Base-by-base conservation (phyloP, 2,797 vertebrate species). In the Anguilla pacifica region DNA sequence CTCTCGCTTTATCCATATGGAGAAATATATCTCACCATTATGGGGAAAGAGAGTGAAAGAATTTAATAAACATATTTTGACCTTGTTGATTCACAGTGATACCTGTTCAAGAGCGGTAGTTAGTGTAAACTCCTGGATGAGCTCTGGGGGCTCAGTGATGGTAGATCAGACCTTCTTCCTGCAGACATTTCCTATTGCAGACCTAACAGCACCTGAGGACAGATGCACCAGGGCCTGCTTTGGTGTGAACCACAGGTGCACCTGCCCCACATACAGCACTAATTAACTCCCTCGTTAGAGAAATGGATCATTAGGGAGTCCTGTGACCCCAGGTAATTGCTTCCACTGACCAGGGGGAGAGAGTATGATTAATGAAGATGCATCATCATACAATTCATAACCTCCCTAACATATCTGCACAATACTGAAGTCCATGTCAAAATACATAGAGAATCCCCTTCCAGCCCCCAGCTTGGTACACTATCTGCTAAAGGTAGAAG, bases 201-300 rank as follows among this genome's bases (percentile, higher is more conserved):
- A 7, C 35, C 64, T 39, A 11, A 74, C 10, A 74, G 70, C 70
- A 6, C 3, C n/a, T 6, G 64, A 70, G 15, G 25, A 77, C 70
- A 77, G 35, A 77, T 17, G 43, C 74, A 77, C 35, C 35, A 43
- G 31, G 2, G 35, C 70, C 35, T 77, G 72, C 31, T 77, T 43
- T 43, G 6, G 74, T 77, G 74, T 43, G 74, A 77, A 43, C 74
- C 74, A 17, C 74, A 77, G 74, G 74, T 77, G 74, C 74, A 77
- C 35, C 74, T 77, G 35, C 74, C 31, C 74, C 74, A 43, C 22
- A 82, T 51, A 7, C 4, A n/a, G 43, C 35, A 25, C 39, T 79
- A 79, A 79, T 79, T 79, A 79, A 46, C 72, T 79, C 77, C 77
- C 77, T 79, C 6, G 77, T 79, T 79, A 79, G 77, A 22, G 77